Base-by-base conservation (phyloP, 2,113 vertebrate species). In the Caranx ignobilis region DNA sequence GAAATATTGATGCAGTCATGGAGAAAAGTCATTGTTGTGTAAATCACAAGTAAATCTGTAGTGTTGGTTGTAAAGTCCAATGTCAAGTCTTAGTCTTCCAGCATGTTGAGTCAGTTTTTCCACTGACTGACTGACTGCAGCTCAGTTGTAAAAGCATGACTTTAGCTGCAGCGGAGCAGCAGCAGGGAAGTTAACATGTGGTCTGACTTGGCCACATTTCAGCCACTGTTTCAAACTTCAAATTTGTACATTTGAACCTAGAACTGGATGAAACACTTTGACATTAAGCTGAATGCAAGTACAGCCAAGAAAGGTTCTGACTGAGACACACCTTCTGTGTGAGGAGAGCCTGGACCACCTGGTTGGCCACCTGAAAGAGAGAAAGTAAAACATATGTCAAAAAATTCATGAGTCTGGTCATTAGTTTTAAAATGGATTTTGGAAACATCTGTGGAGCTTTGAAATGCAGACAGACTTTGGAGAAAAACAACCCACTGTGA, bases 291-390 rank as follows among this genome's bases (percentile, higher is more conserved):
- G 10, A 41, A 41, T 41, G 39, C 6, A 41, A 41, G 9, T 41
- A 41, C 39, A 41, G 11, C 39, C 6, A 2, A 10, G 39, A 26
- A 26, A 26, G 26, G 26, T 26, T 26, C 26, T 26, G 26, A 81
- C 59, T 71, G 63, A 60, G n/a, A 92, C 95, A 77, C 92, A 98
- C 97, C 97, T 98, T 98, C 89, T 98, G 97, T 67, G 96, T 97
- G 82, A 98, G 97, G 12, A 98, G 95, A 47, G 97, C 97, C 88
- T 97, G 96, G 81, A 98, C 96, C 83, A 98, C 97, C 72, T 98
- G 97, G 91, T 97, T 98, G 45, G 97, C 97, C 78, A 98, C 97
- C 97, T 98, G 77, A 66, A 77, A 92, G 66, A 88, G n/a, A 70
- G 1, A 55, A 45, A 34, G 5, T 4, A 3, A 18, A 19, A 26